A percentile compares a stretch with the other conserved stretches of the same genome.
Evolutionary conservation across 2,797 vertebrate species (phyloP).

Genomic region (Melanotaenia trifasciata): DNA sequence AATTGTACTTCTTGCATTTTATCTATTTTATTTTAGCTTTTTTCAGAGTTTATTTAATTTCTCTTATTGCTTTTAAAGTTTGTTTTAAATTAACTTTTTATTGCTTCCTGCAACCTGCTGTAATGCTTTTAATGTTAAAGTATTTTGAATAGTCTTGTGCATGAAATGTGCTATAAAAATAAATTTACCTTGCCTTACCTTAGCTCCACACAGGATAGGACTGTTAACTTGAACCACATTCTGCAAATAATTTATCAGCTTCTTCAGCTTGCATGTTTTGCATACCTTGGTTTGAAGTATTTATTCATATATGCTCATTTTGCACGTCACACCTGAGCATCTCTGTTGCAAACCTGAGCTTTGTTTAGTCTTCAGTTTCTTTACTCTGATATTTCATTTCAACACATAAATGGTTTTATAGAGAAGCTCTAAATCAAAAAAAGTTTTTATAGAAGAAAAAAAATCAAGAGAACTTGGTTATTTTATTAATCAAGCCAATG

Average conservation of each 20-base stretch:
- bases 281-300: background rate
- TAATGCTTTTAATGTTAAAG: no score
- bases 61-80: no score
- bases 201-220: background rate
- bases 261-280: background rate
- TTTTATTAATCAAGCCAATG: conserved; percentile 3
- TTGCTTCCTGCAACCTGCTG: no score
- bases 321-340: background rate
- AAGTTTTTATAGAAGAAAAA: background rate
- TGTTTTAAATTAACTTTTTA: no score
- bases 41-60: no score
- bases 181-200: background rate
- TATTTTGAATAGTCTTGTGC: no score
- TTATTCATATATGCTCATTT: background rate
- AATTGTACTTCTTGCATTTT: no score
- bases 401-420: background rate
- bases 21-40: no score
- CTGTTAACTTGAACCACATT: background rate
- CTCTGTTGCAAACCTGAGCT: background rate
- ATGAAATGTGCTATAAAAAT: no score
- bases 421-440: background rate
- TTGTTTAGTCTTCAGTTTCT: background rate
- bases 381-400: background rate
- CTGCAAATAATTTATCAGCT: background rate
- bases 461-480: background rate